phyloP scores from a whole-genome alignment of 2,797 vertebrate species.

The Spinibarbus caldwelli region DNA sequence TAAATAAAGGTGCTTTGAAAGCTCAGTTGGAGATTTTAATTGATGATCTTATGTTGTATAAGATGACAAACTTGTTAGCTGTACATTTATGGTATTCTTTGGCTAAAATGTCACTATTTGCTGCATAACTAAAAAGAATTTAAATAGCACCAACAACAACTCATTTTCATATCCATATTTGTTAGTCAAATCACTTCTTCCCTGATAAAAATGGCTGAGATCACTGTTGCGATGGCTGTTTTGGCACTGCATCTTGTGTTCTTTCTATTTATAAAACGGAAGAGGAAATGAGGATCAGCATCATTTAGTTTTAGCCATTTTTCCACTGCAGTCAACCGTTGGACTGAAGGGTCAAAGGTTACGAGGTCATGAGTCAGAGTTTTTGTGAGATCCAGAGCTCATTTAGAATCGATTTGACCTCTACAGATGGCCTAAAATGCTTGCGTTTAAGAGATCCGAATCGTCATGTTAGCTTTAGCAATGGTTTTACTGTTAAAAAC shows the following conservation, averaged over 20 bases:
- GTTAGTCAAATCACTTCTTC: conserved; percentile 46
- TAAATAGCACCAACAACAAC: neutral
- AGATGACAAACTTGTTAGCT: neutral
- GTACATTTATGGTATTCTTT: neutral
- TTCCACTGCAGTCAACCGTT: neutral
- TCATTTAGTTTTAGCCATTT: neutral
- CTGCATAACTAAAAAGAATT: neutral
- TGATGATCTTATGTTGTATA: neutral
- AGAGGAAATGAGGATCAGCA: neutral
- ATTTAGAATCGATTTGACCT: neutral
- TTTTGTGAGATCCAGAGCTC: neutral
- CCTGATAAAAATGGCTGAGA: neutral
- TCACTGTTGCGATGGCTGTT: neutral
- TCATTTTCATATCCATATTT: conserved; percentile 51
- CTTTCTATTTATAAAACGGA: neutral
- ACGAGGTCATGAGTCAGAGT: neutral
- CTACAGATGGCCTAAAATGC: neutral
- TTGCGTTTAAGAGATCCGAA: neutral
- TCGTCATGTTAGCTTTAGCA: neutral
- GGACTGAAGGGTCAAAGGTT: conserved; percentile 11
- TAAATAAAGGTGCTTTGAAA: neutral
- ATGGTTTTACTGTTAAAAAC: neutral
- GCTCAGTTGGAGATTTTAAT: neutral
- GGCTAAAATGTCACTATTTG: neutral
- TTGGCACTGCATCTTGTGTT: neutral